Percentiles rank a stretch among this genome's conserved stretches.
These are phyloP conservation scores for Tetramorium alpestre DNA, from an alignment of 1,140 invertebrate genomes.

Conservation along the genomic window DNA sequence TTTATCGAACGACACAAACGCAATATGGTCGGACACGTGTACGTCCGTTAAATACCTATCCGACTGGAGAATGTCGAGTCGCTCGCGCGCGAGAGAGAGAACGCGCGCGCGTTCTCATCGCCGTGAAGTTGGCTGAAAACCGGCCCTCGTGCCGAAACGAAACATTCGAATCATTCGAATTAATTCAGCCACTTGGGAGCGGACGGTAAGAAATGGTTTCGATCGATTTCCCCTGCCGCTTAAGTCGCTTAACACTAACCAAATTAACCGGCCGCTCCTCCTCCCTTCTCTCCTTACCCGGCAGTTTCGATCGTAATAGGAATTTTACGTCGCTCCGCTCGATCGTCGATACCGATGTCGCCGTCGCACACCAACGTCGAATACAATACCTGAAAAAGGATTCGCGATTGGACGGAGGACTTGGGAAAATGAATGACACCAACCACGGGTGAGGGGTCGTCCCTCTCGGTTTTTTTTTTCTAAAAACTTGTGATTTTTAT, in stretches of 20 bases:
- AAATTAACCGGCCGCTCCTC: neutral
- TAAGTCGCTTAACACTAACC: neutral
- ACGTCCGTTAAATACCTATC: conserved; percentile 48
- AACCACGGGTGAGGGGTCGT: neutral
- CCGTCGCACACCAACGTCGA: neutral
- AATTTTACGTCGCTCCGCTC: neutral
- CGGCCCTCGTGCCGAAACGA: conserved; percentile 17
- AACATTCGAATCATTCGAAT: conserved; percentile 59
- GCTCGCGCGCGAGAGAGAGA: no score
- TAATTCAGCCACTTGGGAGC: conserved; percentile 46
- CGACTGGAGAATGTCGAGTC: conserved; percentile 50
- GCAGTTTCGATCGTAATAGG: neutral
- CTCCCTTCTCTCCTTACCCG: neutral
- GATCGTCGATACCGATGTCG: neutral
- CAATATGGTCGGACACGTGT: conserved; percentile 53
- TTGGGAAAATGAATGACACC: neutral
- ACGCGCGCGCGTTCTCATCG: neutral
- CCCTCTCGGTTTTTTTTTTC: conserved; percentile 76
- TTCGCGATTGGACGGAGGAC: neutral
- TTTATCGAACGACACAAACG: conserved; percentile 82
- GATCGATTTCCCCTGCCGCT: neutral
- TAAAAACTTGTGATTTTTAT: conserved; percentile 85
- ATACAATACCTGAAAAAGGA: neutral
- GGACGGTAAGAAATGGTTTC: neutral
- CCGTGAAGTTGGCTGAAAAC: conserved; percentile 39